Base-by-base conservation (phyloP, 1,140 invertebrate species). In the Macrobrachium nipponense region DNA sequence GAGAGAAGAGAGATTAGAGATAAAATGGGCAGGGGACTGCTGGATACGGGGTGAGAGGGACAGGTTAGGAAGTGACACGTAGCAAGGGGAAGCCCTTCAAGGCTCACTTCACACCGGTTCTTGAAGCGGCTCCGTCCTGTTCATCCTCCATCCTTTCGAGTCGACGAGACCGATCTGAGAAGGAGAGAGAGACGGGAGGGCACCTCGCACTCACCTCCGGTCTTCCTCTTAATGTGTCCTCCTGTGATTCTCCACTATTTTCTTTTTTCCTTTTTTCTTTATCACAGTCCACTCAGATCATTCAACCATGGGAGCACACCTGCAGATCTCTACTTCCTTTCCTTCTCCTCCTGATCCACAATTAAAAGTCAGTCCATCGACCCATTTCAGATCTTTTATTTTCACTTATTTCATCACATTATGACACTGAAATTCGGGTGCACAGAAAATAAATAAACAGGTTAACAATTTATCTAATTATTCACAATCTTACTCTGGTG, bases 71-170 rank as follows among this genome's bases (percentile, higher is more conserved):
- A 27, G 66, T 27, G 66, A 23, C 66, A 36, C 66, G 66, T 11
- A 23, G n/a, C n/a, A n/a, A n/a, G 11, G 66, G 23, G 20, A 36
- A 12, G 66, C 20, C 27, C 20, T 36, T 27, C 66, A 27, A 27
- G 66, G 66, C 36, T 70, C 66, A n/a, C 66, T 70, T 70, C 51
- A 51, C 66, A 70, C 66, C 66, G 66, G 66, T 27, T 70, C 66
- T 70, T 27, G 66, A 70, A 36, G 36, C 66, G 66, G 66, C 66
- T 70, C 66, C 66, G 66, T 70, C 66, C 66, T 20, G 66, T 70
- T 70, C 66, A 27, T 70, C 66, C 36, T 70, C 66, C 66, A 70
- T 70, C 66, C 36, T 70, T 70, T 51, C 12, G 51, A 51, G 51
- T 51, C 12, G 51, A 7, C 51, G 8, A 51, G 7, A 8, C 51